Conservation (phyloP, 2,113 vertebrate genomes). For the Sander lucioperca region DNA sequence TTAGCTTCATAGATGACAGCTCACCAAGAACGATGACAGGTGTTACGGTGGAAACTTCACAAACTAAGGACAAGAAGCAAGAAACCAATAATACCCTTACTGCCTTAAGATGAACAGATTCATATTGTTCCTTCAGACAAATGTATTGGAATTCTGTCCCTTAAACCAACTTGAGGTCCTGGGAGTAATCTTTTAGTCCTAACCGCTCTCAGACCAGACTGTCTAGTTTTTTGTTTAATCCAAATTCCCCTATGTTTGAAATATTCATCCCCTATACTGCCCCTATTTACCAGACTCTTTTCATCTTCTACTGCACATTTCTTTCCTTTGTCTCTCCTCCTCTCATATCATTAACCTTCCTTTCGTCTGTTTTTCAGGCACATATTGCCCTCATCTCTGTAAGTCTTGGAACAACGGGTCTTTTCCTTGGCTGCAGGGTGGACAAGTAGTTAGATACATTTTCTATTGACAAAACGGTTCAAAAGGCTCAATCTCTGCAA, state of each 20-base stretch:
- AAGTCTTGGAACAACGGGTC: constrained; percentile 23
- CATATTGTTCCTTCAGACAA: neutral
- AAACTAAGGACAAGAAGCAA: neutral
- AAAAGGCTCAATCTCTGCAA: constrained; percentile 22
- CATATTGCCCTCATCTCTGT: constrained; percentile 46
- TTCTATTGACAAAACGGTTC: neutral
- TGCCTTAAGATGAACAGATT: neutral
- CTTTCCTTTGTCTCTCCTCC: constrained; percentile 32
- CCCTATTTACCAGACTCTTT: constrained; percentile 54
- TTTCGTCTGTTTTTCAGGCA: constrained; percentile 69
- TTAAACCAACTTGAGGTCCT: constrained; percentile 1
- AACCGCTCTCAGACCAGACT: constrained; percentile 1
- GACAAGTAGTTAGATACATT: constrained; percentile 6
- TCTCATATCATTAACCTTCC: constrained; percentile 54
- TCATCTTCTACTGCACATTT: constrained; percentile 52
- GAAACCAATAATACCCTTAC: neutral
- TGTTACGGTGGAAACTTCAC: neutral
- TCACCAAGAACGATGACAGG: neutral
- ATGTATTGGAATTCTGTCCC: neutral
- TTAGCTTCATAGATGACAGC: constrained; percentile 8
- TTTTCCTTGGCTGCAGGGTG: constrained; percentile 38
- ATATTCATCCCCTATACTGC: constrained; percentile 26
- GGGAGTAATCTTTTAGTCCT: neutral
- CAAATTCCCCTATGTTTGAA: constrained; percentile 36
- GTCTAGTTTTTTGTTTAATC: constrained; percentile 13